A percentile compares a stretch with the other conserved stretches of the same genome.
Evolutionary conservation across 2,113 vertebrate genomes (phyloP).

Genomic region (Laticauda laticaudata): DNA sequence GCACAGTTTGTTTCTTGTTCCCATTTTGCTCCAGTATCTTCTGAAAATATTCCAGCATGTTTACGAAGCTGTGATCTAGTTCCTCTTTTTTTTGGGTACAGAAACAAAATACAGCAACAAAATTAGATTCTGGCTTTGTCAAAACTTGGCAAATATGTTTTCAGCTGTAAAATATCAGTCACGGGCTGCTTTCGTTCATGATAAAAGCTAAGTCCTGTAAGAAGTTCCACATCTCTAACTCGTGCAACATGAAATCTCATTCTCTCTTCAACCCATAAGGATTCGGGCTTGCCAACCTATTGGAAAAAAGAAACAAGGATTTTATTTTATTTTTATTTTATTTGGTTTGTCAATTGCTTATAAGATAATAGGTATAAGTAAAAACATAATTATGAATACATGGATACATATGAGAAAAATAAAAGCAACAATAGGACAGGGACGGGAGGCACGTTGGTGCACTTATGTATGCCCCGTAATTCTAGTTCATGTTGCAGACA

Average conservation of each 20-base stretch:
- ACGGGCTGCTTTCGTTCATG: constrained; percentile 82
- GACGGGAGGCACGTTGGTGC: too few relatives aligned
- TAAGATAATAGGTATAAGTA: too few relatives aligned
- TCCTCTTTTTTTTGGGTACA: constrained; percentile 38
- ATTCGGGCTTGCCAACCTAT: constrained; percentile 64
- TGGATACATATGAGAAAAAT: too few relatives aligned
- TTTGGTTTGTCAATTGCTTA: too few relatives aligned
- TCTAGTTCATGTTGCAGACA: not conserved
- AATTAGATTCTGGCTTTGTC: constrained; percentile 56
- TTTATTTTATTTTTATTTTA: too few relatives aligned
- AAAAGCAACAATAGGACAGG: too few relatives aligned
- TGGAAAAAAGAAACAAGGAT: not conserved
- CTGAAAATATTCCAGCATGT: constrained; percentile 52
- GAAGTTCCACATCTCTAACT: constrained; percentile 85
- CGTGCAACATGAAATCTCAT: constrained; percentile 81
- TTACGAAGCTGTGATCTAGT: constrained; percentile 13
- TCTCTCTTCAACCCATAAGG: constrained; percentile 83
- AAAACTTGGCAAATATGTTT: constrained; percentile 81
- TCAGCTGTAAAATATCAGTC: constrained; percentile 85
- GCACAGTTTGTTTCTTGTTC: constrained; percentile 57
- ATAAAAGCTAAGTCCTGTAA: constrained; percentile 95
- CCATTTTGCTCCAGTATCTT: constrained; percentile 55
- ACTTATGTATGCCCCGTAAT: too few relatives aligned
- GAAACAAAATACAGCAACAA: constrained; percentile 17
- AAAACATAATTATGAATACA: too few relatives aligned